Conservation (phyloP, 2,113 vertebrate species). For the Aldabrachelys gigantea region DNA sequence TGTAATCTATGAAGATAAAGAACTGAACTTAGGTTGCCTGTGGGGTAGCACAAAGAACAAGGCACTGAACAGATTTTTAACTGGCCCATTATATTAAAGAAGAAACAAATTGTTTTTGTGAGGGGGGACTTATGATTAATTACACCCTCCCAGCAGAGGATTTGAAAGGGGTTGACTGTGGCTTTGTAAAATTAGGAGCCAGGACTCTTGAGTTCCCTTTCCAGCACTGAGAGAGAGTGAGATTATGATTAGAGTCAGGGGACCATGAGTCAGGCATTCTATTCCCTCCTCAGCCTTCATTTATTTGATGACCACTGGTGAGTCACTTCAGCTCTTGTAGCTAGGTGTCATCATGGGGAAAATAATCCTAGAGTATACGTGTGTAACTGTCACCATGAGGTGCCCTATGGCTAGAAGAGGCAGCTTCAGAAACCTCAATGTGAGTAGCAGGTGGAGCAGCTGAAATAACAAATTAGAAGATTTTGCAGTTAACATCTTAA, state of each 20-base stretch:
- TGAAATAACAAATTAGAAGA: background rate
- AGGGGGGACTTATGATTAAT: background rate
- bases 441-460: background rate
- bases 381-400: background rate
- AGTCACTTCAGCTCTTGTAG: background rate
- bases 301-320: background rate
- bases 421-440: background rate
- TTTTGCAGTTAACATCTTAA: background rate
- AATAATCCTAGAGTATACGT: background rate
- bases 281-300: background rate
- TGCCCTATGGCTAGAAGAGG: background rate
- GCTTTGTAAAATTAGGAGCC: background rate
- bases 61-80: background rate
- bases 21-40: background rate
- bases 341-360: background rate
- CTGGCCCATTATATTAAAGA: background rate
- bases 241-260: background rate
- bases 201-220: background rate
- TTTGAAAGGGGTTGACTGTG: background rate
- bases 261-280: background rate
- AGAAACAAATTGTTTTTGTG: background rate
- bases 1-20: background rate
- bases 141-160: accelerated
- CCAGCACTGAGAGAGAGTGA: background rate
- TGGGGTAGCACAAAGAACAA: background rate